Evolutionary conservation across 1,140 invertebrate species (phyloP), one percentile per base, ranked within the genome.

Genomic region (Ditylenchus dipsaci): DNA sequence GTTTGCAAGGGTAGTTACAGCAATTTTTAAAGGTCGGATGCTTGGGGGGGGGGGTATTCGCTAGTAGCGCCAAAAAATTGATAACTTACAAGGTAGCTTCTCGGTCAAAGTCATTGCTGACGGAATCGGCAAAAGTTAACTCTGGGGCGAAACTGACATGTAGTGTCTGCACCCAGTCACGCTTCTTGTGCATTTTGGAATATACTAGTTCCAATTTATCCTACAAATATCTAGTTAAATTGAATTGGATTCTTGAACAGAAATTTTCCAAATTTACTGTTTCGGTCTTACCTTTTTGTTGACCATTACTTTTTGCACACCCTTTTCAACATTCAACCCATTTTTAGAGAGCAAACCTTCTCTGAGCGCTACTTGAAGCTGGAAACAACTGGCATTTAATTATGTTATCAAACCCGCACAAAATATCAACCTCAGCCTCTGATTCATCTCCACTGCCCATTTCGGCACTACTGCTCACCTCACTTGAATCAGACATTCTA

Each of bases 61-160:
- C n/a, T n/a, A n/a, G n/a, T n/a, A n/a, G n/a, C n/a, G n/a, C n/a
- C 17, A 66, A 45, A 69, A 67, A 53, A 8, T 8, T 21, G 30
- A 38, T 64, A 72, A 81, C 78, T 66, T 70, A 81, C 78, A 80
- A 78, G 17, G 62, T 29, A 1, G 80, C 30, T 63, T 80, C 78
- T 27, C 79, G 71, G 33, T 76, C 67, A 47, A 80, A 81, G 59
- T 80, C 78, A 57, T 80, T 66, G 49, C 78, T 65, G 21, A 65
- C 63, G 9, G 63, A 15, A 30, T 71, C 60, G 23, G 65, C 65
- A 42, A 71, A 33, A 17, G 47, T 43, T 13, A 72, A 53, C 27
- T 76, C 66, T 26, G 72, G 42, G 7, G 63, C 49, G 29, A 65
- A 58, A 7, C 66, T 68, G 1, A 80, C 77, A 56, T 81, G 76